Base-by-base conservation (phyloP, 1,140 invertebrate species). In the Mylabris phalerata region DNA sequence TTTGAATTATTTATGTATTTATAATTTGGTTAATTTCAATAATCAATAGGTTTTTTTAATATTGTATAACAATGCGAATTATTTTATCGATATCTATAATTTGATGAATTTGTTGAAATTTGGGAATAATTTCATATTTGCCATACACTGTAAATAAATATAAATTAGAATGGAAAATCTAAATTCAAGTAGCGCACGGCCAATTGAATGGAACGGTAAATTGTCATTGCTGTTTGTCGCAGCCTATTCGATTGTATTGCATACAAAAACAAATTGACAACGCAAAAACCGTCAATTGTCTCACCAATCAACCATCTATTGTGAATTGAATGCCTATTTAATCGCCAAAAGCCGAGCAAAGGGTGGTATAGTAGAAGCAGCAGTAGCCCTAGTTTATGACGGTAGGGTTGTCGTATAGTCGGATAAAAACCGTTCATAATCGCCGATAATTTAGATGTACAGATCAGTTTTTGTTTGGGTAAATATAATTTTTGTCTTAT, bases 241-340 rank as follows among this genome's bases (percentile, higher is more conserved):
- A 60, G 55, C 60, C 65, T 63, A 58, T 60, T 62, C 55, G 50
- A 71, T 72, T 72, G 69, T 72, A 45, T 11, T 43, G 45, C 43
- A 63, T 62, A 71, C 69, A 73, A 73, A 73, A 73, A 71, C 70
- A 69, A 73, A 73, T 73, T 73, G 71, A 71, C 71, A 70, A 70
- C 60, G 64, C 70, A 71, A 73, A 73, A 73, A 71, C 67, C 64
- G 59, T 60, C 67, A 63, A 73, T 73, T 73, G 70, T 73, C 71
- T 73, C 70, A 73, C 66, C 71, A 73, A 73, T 73, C 71, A 73
- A 62, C 32, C 52, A 54, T 40, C 61, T 64, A 71, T 73, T 73
- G 71, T 73, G 43, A 46, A 43, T 40, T 69, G 62, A 70, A 71
- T 71, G 68, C 62, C 61, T 68, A 61, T 71, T 72, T 72, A 71